phyloP scores from a whole-genome alignment of 2,888 invertebrate genomes.

The Lordiphosa andalusiaca region DNA sequence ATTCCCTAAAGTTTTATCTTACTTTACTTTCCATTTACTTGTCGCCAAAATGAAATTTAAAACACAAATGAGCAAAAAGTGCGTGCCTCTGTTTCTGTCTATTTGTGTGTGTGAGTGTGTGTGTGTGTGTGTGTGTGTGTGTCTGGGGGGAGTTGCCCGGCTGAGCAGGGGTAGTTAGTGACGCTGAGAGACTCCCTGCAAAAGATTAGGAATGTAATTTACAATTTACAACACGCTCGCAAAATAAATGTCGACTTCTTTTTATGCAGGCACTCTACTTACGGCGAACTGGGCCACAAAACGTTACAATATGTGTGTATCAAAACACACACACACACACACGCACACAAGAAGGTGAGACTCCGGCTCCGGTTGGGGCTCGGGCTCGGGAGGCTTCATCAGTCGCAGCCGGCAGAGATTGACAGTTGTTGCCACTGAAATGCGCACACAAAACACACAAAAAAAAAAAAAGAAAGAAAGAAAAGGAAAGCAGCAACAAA shows the following conservation, averaged over 20 bases:
- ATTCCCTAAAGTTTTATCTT: slow-evolving; percentile 44
- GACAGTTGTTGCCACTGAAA: slow-evolving; percentile 71
- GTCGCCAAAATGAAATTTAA: slow-evolving; percentile 59
- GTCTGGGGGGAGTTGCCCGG: slow-evolving; percentile 23
- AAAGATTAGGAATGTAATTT: slow-evolving; percentile 74
- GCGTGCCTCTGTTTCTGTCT: slow-evolving; percentile 52
- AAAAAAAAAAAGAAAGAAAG: not conserved
- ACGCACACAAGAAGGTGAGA: slow-evolving; percentile 19
- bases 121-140: slow-evolving; percentile 35
- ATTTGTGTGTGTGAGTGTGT: slow-evolving; percentile 36
- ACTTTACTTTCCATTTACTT: slow-evolving; percentile 41
- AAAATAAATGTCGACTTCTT: slow-evolving; percentile 73
- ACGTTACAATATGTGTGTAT: slow-evolving; percentile 71
- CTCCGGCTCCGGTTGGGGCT: not conserved
- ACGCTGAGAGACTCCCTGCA: slow-evolving; percentile 24
- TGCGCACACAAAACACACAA: slow-evolving; percentile 64
- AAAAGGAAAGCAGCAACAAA: slow-evolving; percentile 44
- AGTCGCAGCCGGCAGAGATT: slow-evolving; percentile 45
- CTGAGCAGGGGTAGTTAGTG: slow-evolving; percentile 52
- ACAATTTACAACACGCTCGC: slow-evolving; percentile 74
- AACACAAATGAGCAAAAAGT: slow-evolving; percentile 71
- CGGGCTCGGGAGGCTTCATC: slow-evolving; percentile 23
- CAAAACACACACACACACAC: slow-evolving; percentile 46
- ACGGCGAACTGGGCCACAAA: slow-evolving; percentile 49
- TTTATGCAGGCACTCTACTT: slow-evolving; percentile 65